Evolutionary conservation across 2,888 invertebrate species (phyloP).

Genomic region (Bhutanitis thaidina): DNA sequence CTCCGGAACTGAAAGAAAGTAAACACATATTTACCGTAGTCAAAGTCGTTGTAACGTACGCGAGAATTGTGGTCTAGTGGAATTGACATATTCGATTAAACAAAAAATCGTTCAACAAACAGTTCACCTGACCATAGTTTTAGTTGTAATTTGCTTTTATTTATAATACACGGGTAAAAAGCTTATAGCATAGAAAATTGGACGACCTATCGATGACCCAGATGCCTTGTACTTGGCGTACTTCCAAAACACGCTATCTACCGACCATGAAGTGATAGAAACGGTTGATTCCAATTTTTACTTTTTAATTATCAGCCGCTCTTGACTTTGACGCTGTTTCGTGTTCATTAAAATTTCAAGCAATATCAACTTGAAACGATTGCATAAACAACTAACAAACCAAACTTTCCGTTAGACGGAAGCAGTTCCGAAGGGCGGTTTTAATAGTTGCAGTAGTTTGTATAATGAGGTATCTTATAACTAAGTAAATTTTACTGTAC

Average conservation of each 20-base stretch:
- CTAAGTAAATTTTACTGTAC: no score
- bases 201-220: slow-evolving; percentile 18
- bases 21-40: no score
- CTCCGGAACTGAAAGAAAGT: no score
- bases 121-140: no score
- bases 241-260: slow-evolving; percentile 17
- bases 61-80: no score
- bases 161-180: not conserved
- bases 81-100: no score
- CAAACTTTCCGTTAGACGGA: slow-evolving; percentile 8
- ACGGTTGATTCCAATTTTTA: slow-evolving; percentile 17
- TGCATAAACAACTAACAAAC: slow-evolving; percentile 20
- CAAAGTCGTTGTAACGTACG: no score
- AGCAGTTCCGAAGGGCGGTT: not conserved
- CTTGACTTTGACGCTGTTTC: slow-evolving; percentile 18
- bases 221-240: slow-evolving; percentile 13
- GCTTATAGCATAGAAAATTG: slow-evolving; percentile 9
- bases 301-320: slow-evolving; percentile 21
- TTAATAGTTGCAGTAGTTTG: not conserved
- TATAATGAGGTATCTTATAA: not conserved
- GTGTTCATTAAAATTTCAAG: slow-evolving; percentile 21
- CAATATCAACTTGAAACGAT: slow-evolving; percentile 17
- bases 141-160: no score
- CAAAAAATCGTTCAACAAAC: no score
- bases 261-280: slow-evolving; percentile 12